Evolutionary conservation across 2,797 vertebrate genomes (phyloP), one percentile per base, ranked within the genome.

Genomic region (Acanthurus lineatus): DNA sequence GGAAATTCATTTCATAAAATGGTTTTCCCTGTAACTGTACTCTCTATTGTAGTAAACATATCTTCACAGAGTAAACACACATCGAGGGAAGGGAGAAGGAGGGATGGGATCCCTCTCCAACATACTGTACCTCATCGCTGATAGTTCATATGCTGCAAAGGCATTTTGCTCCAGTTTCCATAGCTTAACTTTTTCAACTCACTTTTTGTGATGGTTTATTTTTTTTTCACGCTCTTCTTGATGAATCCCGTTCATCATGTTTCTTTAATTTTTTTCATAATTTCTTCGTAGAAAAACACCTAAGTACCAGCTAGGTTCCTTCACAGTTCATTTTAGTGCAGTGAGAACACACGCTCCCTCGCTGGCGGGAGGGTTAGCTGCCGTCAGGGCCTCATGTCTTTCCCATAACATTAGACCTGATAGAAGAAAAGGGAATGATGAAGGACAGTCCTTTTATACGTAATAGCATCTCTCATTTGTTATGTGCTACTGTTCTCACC

Each of bases 381-480:
- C 87, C 90, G 75, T 69, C 79, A 52, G 77, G 47, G 77, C 75
- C 87, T 98, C 96, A 97, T 93, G 96, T 97, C 94, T 97, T 97
- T 78, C 96, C 96, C 93, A 97, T 91, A 92, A 97, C 94, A 81
- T 97, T 97, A 60, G 97, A 96, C 92, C 97, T 98, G 94, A 83
- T 22, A 75, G 79, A 17, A 52, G 67, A 53, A 54, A 61, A 66
- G 20, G 73, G 51, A 79, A 25, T 4, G 15, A 45, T 35, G 20
- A 49, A 45, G 32, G 7, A 40, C 4, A 1, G 8, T 56, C 2
- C 3, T 7, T 56, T 25, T 25, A 62, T n/a, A 11, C 4, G 15
- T 0, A 0, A 1, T 1, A n/a, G 9, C 2, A 2, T 28, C 45
- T 64, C 16, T 38, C 8, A 32, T 76, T 32, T 45, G 22, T 42